Evolutionary conservation across 2,113 vertebrate genomes (phyloP).

Genomic region (Ailurus styani): DNA sequence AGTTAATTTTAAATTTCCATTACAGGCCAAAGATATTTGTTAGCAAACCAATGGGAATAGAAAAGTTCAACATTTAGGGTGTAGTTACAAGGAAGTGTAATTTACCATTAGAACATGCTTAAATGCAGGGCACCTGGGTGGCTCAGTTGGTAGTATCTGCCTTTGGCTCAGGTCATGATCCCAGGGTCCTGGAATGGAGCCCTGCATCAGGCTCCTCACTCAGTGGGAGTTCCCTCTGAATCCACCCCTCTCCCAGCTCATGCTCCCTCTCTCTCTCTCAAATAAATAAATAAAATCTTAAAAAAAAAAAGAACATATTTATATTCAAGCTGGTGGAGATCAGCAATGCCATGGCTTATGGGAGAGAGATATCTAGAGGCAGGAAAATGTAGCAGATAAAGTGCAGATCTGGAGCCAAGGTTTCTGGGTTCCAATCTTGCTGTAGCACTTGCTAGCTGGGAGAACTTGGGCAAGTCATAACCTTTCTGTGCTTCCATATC

Average conservation of each 20-base stretch:
- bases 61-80: not conserved
- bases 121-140: not conserved
- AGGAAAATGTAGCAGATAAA: not conserved
- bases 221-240: not conserved
- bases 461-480: not conserved
- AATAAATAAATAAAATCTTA: not conserved
- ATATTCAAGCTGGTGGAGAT: not conserved
- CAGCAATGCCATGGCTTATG: not conserved
- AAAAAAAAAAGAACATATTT: not conserved
- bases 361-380: accelerated
- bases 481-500: not conserved
- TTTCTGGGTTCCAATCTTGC: not conserved
- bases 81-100: not conserved
- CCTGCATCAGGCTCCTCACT: not conserved
- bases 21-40: not conserved
- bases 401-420: not conserved
- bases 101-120: not conserved
- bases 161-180: not conserved
- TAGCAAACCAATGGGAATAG: not conserved
- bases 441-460: not conserved
- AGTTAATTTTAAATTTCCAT: slow-evolving; percentile 73
- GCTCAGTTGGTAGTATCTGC: not conserved
- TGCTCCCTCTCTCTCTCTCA: not conserved
- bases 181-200: not conserved
- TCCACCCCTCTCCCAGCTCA: not conserved